Percentiles rank a stretch among this genome's conserved stretches.
Conservation (phyloP, 2,113 vertebrate species). For the Gambusia holbrooki region DNA sequence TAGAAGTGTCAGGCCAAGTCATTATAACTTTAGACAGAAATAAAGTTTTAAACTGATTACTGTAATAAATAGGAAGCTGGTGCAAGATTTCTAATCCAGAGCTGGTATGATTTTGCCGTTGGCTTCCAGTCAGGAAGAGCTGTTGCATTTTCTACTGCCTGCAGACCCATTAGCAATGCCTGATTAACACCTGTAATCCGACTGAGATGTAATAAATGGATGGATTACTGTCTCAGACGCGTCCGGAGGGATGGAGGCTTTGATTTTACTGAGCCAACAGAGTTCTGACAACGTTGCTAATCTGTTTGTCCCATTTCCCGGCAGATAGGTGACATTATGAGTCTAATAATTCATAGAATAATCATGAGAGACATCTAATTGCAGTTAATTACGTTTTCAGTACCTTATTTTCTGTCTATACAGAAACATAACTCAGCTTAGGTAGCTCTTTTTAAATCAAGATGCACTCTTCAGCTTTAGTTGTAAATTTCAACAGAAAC, state of each 20-base stretch:
- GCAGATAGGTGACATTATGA: neutral
- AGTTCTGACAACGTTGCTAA: neutral
- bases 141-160: neutral
- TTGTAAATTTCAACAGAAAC: neutral
- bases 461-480: neutral
- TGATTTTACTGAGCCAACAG: neutral
- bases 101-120: neutral
- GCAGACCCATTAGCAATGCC: neutral
- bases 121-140: neutral
- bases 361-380: neutral
- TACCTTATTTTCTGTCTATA: neutral
- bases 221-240: neutral
- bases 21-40: neutral
- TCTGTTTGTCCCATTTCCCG: neutral
- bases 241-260: neutral
- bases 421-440: too few species aligned
- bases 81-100: neutral
- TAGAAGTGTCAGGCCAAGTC: neutral
- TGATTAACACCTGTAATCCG: neutral
- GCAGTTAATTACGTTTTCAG: neutral
- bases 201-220: neutral
- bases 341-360: neutral
- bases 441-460: neutral
- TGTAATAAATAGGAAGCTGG: neutral
- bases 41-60: too few species aligned